Base-by-base conservation (phyloP, 2,113 vertebrate species). In the Sphaerodactylus townsendi region DNA sequence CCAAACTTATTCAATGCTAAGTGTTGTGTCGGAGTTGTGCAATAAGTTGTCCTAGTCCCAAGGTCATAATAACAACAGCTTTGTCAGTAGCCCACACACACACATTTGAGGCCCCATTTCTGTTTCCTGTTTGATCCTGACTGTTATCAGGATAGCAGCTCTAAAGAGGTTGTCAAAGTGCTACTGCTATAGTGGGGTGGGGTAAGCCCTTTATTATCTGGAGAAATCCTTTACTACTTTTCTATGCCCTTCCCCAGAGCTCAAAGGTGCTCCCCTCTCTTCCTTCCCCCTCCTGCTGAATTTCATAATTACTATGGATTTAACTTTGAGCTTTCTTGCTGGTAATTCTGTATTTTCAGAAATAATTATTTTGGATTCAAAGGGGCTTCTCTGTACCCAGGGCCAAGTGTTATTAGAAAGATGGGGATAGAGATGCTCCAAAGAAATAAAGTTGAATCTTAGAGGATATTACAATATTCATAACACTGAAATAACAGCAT, bases 31-130 rank as follows among this genome's bases (percentile, higher is more conserved):
- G 74, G 82, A 66, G 65, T 71, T 44, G 46, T 28, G 30, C 41
- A 77, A 15, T 71, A 65, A 71, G 50, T 37, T 37, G 35, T 76
- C 50, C 83, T 78, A 39, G 8, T 37, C 39, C 53, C 14, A 33
- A 48, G 15, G 75, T 78, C 75, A 78, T 75, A 53, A 78, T 84
- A 37, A 75, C 66, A 84, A 84, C 83, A 59, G 50, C 75, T 84
- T 21, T 25, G 75, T 50, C 71, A 50, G 83, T 71, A 62, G 65
- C 19, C 64, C n/a, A n/a, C n/a, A n/a, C n/a, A n/a, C n/a, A 10
- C 33, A 11, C 48, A 35, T 71, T 35, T 84, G 76, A 33, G 66
- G 37, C 37, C 62, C 37, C 46, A 30, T 62, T 62, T 46, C 50
- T 71, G 46, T 4, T 71, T 13, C 33, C 25, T 23, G 15, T 59